phyloP scores from a whole-genome alignment of 2,888 invertebrate genomes.

The Trichopoda pennipes region DNA sequence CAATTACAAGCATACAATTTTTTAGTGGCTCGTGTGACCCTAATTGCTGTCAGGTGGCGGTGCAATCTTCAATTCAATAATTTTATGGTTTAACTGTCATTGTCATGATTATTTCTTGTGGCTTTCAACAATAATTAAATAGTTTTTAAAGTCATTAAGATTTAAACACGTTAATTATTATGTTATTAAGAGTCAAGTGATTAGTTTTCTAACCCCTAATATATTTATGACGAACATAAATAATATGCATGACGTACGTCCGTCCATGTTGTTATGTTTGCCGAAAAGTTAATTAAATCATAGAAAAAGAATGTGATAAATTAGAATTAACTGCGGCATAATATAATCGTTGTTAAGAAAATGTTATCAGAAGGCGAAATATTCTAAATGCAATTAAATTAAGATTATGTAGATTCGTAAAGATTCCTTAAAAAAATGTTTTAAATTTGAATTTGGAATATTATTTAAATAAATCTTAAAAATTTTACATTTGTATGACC shows the following conservation, averaged over 20 bases:
- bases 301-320: neutral
- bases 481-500: too few relatives aligned
- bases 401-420: too few relatives aligned
- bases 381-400: too few relatives aligned
- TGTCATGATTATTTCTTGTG: slow-evolving; percentile 46
- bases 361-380: neutral
- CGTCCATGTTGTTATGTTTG: neutral
- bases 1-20: neutral
- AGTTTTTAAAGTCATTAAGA: slow-evolving; percentile 35
- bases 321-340: neutral
- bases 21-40: slow-evolving; percentile 53
- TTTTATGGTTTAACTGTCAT: slow-evolving; percentile 32
- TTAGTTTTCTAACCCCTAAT: slow-evolving; percentile 4
- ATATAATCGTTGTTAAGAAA: neutral
- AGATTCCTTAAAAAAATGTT: too few relatives aligned
- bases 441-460: too few relatives aligned
- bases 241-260: slow-evolving; percentile 15
- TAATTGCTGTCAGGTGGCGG: slow-evolving; percentile 57
- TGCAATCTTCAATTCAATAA: slow-evolving; percentile 11
- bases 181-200: slow-evolving; percentile 15
- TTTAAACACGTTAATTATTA: slow-evolving; percentile 30
- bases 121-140: slow-evolving; percentile 27
- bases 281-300: neutral
- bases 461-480: too few relatives aligned
- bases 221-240: neutral